Conservation (phyloP, 2,797 vertebrate species). For the Phrynocephalus forsythii region DNA sequence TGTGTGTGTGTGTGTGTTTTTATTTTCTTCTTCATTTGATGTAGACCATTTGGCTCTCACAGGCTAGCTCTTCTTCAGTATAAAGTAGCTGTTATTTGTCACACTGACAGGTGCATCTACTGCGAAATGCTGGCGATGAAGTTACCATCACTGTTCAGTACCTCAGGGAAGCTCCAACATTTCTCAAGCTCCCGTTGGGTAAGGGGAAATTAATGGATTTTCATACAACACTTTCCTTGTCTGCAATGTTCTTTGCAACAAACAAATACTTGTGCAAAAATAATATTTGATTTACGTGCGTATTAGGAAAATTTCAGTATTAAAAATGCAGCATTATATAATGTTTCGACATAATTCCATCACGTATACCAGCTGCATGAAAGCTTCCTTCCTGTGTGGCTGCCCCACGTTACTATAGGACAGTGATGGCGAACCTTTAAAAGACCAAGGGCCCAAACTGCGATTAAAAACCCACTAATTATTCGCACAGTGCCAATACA, state of each 20-base stretch:
- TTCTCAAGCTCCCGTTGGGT: conserved; percentile 95
- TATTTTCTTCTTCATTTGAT: not conserved
- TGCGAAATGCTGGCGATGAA: conserved; percentile 92
- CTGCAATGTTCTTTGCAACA: conserved; percentile 31
- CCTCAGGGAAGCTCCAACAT: conserved; percentile 93
- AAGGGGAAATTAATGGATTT: conserved; percentile 66
- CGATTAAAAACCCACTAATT: too few relatives aligned
- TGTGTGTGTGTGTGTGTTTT: too few relatives aligned
- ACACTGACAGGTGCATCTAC: conserved; percentile 88
- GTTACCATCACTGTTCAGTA: conserved; percentile 94
- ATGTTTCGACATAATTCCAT: conserved; percentile 1
- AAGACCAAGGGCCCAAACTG: too few relatives aligned
- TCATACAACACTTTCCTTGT: conserved; percentile 49
- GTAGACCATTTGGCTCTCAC: conserved; percentile 43
- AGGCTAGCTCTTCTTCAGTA: conserved; percentile 44
- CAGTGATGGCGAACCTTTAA: not conserved
- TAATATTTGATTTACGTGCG: conserved; percentile 33
- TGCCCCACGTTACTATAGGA: not conserved
- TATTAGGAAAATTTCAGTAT: conserved; percentile 38
- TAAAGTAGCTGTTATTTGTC: conserved; percentile 70
- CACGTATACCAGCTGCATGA: not conserved
- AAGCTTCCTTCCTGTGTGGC: not conserved
- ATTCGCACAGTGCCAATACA: too few relatives aligned
- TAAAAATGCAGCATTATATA: conserved; percentile 43
- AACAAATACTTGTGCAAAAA: conserved; percentile 37